Evolutionary conservation across 64 coral and sea anemone species (phyloP).

Genomic region (Montipora capricornis): DNA sequence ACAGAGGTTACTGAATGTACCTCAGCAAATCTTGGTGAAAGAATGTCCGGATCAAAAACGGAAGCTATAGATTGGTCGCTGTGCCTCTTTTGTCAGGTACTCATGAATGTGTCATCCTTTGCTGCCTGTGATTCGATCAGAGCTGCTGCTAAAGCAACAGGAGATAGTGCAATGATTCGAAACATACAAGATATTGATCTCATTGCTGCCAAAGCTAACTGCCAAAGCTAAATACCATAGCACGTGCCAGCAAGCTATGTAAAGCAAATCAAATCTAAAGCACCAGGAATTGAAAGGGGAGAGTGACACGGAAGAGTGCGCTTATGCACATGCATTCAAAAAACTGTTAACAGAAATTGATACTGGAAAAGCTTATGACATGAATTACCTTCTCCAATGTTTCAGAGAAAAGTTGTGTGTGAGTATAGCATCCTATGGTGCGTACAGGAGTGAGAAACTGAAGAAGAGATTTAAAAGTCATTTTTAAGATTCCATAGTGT

Average conservation of each 20-base stretch:
- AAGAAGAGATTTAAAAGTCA: constrained; percentile 9
- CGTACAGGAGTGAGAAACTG: constrained; percentile 16
- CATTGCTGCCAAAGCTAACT: constrained; percentile 11
- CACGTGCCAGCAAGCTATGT: constrained; percentile 51
- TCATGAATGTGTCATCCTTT: constrained; percentile 45
- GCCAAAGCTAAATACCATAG: constrained; percentile 50
- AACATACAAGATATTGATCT: constrained; percentile 51
- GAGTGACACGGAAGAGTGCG: neutral
- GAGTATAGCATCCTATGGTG: neutral
- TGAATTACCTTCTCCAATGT: constrained; percentile 19
- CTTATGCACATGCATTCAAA: constrained; percentile 35
- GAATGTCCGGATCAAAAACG: neutral
- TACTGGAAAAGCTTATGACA: constrained; percentile 36
- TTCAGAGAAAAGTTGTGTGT: neutral
- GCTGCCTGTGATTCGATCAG: constrained; percentile 58
- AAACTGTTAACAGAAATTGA: constrained; percentile 25
- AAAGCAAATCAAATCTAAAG: constrained; percentile 47
- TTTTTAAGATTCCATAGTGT: constrained; percentile 32
- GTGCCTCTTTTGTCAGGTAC: constrained; percentile 58
- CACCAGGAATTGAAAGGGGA: neutral
- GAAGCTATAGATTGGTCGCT: constrained; percentile 53
- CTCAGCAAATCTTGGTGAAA: neutral
- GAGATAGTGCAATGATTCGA: constrained; percentile 16
- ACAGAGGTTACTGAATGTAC: neutral
- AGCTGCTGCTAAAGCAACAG: constrained; percentile 18